phyloP scores from a whole-genome alignment of 2,797 vertebrate genomes.

The Gephyroberyx darwinii region DNA sequence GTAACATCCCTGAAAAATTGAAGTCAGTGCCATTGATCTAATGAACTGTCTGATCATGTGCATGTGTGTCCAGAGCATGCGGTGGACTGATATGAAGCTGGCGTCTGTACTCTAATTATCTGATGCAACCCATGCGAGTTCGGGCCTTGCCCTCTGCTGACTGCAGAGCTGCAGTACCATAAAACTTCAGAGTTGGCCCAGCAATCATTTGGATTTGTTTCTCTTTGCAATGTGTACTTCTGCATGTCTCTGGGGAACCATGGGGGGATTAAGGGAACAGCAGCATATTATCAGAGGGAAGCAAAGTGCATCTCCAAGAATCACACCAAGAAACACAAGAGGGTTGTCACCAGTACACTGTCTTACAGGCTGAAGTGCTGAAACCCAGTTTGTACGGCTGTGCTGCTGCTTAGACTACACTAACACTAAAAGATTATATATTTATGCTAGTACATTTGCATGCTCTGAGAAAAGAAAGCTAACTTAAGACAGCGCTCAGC shows the following conservation, averaged over 20 bases:
- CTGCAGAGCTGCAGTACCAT: constrained; percentile 47
- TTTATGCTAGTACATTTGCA: no score
- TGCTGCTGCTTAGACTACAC: constrained; percentile 14
- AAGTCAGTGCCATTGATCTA: neutral
- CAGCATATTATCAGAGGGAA: constrained; percentile 58
- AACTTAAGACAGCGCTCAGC: no score
- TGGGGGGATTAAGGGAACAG: constrained; percentile 51
- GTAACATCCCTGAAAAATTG: constrained; percentile 6
- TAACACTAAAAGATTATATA: no score
- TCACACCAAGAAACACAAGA: constrained; percentile 45
- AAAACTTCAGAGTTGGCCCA: constrained; percentile 75
- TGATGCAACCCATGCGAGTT: constrained; percentile 54
- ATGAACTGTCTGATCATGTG: constrained; percentile 13
- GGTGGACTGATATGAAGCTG: constrained; percentile 39
- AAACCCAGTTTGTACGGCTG: constrained; percentile 34
- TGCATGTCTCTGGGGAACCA: constrained; percentile 50
- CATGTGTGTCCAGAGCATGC: constrained; percentile 42
- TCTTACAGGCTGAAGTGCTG: constrained; percentile 26
- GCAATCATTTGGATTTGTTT: constrained; percentile 73
- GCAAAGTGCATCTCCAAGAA: constrained; percentile 54
- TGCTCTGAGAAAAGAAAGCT: no score
- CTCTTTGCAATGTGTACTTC: constrained; percentile 44
- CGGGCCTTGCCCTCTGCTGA: constrained; percentile 43
- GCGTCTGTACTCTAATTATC: constrained; percentile 39
- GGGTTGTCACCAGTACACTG: constrained; percentile 14